These are phyloP conservation scores for Cephalopterus ornatus DNA, from an alignment of 2,113 vertebrate species.

Conservation along the genomic window DNA sequence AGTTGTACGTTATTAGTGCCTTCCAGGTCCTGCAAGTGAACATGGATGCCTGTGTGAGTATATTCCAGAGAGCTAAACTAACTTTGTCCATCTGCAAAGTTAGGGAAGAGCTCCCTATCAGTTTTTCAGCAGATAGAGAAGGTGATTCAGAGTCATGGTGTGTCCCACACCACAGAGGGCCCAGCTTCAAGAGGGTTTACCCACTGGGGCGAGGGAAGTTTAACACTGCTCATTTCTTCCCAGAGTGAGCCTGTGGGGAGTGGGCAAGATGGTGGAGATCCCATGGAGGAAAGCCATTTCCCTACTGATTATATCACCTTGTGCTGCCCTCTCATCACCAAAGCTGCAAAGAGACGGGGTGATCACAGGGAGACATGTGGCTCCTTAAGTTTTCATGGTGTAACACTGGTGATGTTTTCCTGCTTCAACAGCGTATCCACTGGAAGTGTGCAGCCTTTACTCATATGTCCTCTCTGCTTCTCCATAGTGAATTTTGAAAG, in stretches of 20 bases:
- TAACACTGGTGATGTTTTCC: not conserved
- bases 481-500: not conserved
- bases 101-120: not conserved
- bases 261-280: not conserved
- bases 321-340: not conserved
- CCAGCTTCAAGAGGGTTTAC: not conserved
- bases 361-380: not conserved
- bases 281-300: not conserved
- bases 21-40: slow-evolving; percentile 61
- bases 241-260: not conserved
- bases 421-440: not conserved
- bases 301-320: not conserved
- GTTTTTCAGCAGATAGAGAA: not conserved
- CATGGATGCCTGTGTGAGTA: slow-evolving; percentile 73
- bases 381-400: not conserved
- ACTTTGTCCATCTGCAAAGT: not conserved
- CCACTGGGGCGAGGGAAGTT: not conserved
- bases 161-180: not conserved
- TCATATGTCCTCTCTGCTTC: not conserved
- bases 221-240: not conserved
- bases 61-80: not conserved
- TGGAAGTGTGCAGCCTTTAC: not conserved
- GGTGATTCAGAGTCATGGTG: not conserved
- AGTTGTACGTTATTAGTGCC: slow-evolving; percentile 43
- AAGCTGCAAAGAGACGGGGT: not conserved